Conservation (phyloP, 2,888 invertebrate genomes). For the Lingula anatina region DNA sequence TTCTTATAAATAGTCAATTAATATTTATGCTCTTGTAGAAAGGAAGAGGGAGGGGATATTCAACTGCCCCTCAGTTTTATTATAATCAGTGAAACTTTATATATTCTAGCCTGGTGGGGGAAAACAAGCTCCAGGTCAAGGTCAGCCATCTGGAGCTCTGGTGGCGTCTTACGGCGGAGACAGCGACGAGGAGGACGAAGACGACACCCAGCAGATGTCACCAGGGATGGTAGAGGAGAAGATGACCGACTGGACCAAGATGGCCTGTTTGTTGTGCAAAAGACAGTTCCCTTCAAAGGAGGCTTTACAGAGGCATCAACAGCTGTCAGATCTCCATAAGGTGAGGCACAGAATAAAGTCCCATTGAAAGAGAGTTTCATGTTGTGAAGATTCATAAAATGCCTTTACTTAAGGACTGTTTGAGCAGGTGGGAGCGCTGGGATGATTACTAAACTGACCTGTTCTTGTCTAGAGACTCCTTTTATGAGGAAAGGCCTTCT, state of each 20-base stretch:
- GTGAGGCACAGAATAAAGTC: no score
- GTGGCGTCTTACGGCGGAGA: constrained; percentile 77
- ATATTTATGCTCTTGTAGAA: no score
- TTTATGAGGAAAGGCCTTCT: no score
- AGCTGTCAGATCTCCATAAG: constrained; percentile 90
- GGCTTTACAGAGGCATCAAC: constrained; percentile 81
- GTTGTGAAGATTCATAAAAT: no score
- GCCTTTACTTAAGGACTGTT: no score
- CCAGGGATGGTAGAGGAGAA: constrained; percentile 53
- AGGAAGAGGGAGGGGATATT: not conserved
- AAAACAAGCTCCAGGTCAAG: not conserved
- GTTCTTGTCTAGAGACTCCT: no score
- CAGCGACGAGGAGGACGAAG: constrained; percentile 65
- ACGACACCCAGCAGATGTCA: constrained; percentile 19
- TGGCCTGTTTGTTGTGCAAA: constrained; percentile 92
- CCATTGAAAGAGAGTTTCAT: no score
- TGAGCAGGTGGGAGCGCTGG: no score
- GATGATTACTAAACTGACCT: no score
- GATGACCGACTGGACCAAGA: constrained; percentile 72
- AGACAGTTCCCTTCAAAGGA: constrained; percentile 88
- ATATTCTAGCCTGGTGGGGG: not conserved
- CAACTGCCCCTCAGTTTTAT: not conserved
- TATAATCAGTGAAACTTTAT: constrained; percentile 1
- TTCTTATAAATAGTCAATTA: no score
- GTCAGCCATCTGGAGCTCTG: constrained; percentile 52